These are phyloP conservation scores for Pampusana beccarii DNA, from an alignment of 2,113 vertebrate species.

Conservation along the genomic window DNA sequence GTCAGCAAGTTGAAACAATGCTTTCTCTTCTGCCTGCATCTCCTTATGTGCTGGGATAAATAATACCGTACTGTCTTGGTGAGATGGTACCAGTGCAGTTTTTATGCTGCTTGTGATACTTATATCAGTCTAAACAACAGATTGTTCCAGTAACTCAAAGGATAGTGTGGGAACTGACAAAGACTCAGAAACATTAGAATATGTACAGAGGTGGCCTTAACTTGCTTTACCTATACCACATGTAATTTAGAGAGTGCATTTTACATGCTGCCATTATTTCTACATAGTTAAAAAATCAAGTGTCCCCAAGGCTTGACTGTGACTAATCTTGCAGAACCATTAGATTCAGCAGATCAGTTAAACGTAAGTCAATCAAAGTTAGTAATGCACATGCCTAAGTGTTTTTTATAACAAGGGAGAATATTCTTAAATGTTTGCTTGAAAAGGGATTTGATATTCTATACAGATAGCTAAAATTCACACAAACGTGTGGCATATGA, in stretches of 20 bases:
- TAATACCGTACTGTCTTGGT: fast-evolving
- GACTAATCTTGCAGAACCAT: background rate
- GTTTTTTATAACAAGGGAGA: background rate
- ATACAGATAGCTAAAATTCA: background rate
- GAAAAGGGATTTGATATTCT: background rate
- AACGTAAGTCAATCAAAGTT: background rate
- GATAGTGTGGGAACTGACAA: background rate
- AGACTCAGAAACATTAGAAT: background rate
- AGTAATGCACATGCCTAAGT: background rate
- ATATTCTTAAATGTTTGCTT: background rate
- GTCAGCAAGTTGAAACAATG: background rate
- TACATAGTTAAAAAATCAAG: background rate
- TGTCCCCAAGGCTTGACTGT: background rate
- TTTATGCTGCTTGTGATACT: background rate
- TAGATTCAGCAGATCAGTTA: background rate
- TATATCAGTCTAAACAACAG: background rate
- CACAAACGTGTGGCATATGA: background rate
- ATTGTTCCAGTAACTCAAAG: background rate
- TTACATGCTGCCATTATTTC: background rate
- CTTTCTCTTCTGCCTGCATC: background rate
- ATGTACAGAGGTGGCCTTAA: background rate
- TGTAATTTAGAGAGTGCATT: background rate
- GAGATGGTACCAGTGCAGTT: background rate
- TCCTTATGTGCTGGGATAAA: background rate
- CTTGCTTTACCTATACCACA: background rate